Conservation (phyloP, 2,797 vertebrate genomes). For the Tenualosa ilisha region DNA sequence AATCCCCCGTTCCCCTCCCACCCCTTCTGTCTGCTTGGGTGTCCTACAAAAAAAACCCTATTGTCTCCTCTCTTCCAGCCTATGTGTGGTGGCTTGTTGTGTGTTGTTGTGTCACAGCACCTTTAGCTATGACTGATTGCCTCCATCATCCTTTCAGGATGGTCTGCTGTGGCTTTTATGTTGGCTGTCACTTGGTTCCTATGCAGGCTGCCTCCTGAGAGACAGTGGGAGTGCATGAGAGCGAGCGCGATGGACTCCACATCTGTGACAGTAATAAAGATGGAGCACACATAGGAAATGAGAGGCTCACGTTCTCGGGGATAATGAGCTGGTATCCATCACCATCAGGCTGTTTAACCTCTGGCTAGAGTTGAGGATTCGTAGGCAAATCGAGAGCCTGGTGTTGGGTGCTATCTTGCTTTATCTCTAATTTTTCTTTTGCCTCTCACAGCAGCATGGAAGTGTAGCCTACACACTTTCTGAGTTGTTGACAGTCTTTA, state of each 20-base stretch:
- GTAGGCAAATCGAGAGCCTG: neutral
- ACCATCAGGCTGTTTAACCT: conserved; percentile 61
- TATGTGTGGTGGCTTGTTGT: neutral
- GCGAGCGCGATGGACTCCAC: conserved; percentile 35
- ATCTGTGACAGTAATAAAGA: conserved; percentile 68
- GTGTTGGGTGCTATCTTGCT: neutral
- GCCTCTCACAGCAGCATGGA: neutral
- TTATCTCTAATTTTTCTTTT: neutral
- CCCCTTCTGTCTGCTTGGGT: neutral
- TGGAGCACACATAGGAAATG: conserved; percentile 65
- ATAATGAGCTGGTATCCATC: conserved; percentile 70
- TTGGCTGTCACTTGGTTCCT: neutral
- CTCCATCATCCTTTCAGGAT: neutral
- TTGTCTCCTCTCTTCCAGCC: neutral
- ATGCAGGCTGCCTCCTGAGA: neutral
- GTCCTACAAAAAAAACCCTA: neutral
- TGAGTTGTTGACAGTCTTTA: neutral
- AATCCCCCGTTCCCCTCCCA: neutral
- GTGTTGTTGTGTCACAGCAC: neutral
- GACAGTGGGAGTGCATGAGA: too few species aligned
- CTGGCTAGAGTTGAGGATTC: conserved; percentile 40
- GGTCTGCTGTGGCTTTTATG: neutral
- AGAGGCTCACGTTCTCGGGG: conserved; percentile 58
- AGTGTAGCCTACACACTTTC: neutral
- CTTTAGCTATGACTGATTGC: neutral